Percentiles rank a stretch among this genome's conserved stretches.
These are phyloP conservation scores for Amazona vittata DNA, from an alignment of 2,113 vertebrate species.

Conservation along the genomic window DNA sequence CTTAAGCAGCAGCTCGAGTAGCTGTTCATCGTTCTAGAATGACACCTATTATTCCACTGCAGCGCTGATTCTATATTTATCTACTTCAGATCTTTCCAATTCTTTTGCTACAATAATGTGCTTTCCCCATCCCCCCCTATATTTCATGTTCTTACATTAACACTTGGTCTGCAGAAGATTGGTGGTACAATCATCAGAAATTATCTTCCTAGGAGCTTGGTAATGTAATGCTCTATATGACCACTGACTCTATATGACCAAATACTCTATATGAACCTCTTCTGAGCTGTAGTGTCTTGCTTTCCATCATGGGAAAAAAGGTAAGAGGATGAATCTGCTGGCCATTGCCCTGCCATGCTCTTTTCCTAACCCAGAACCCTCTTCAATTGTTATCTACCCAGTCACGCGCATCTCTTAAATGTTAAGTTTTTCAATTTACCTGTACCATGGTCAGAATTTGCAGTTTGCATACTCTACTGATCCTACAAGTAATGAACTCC, in stretches of 20 bases:
- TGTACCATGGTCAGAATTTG: not conserved
- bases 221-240: not conserved
- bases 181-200: not conserved
- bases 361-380: not conserved
- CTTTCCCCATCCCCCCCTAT: accelerated
- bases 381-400: not conserved
- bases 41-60: slow-evolving; percentile 17
- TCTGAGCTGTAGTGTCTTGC: not conserved
- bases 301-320: not conserved
- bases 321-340: not conserved
- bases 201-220: not conserved
- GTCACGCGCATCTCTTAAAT: not conserved
- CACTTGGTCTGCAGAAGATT: not conserved
- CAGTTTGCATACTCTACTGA: not conserved
- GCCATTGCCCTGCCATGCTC: not conserved
- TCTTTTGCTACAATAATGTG: not conserved
- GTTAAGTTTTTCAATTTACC: not conserved
- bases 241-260: not conserved
- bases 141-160: not conserved
- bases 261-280: not conserved
- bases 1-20: not conserved
- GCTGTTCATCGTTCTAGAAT: not conserved
- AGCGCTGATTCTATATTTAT: not conserved
- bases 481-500: not conserved
- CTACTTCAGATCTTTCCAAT: not conserved